Evolutionary conservation across 2,797 vertebrate species (phyloP), one percentile per base, ranked within the genome.

Genomic region (Acridotheres tristis): DNA sequence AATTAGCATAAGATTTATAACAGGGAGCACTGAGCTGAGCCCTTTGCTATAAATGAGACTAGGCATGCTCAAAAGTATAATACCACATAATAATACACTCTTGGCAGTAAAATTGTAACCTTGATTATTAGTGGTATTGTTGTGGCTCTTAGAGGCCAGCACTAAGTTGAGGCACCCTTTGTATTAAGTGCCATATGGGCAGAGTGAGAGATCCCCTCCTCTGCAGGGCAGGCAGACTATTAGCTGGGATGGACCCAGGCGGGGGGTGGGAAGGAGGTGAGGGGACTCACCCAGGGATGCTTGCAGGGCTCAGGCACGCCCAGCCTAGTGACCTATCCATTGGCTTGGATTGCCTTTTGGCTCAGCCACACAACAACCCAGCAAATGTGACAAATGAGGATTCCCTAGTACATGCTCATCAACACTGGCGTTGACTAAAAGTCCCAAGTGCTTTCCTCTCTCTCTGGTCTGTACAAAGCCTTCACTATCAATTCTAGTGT

Each of bases 1-100:
- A 96, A 93, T 97, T 96, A 97, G 68, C 90, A 93, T 96, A 80
- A 73, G 55, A 86, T 96, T 96, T 96, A 42, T 90, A 93, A 88
- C 69, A 89, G 82, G 42, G 91, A 93, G 71, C 88, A 53, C 40
- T 43, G 88, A 92, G 63, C 66, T 89, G 74, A 96, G 68, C 85
- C 71, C 82, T 97, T 94, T 90, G 79, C 94, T 92, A 79, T 86
- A 51, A 94, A 78, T 59, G 83, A 92, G 85, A 95, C 82, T 67
- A 93, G 73, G 58, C 93, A 88, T n/a, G 63, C 94, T 93, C 77
- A 65, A 53, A 91, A 13, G 14, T 96, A 84, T 95, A 96, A 97
- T 96, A 85, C 87, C 36, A 84, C 90, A 94, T 96, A 97, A 96
- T 95, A 90, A 95, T 74, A 92, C 40, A 59, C 94, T 81, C 92